These are phyloP conservation scores for Pharmacophagus antenor DNA, from an alignment of 2,888 invertebrate species.

Conservation along the genomic window DNA sequence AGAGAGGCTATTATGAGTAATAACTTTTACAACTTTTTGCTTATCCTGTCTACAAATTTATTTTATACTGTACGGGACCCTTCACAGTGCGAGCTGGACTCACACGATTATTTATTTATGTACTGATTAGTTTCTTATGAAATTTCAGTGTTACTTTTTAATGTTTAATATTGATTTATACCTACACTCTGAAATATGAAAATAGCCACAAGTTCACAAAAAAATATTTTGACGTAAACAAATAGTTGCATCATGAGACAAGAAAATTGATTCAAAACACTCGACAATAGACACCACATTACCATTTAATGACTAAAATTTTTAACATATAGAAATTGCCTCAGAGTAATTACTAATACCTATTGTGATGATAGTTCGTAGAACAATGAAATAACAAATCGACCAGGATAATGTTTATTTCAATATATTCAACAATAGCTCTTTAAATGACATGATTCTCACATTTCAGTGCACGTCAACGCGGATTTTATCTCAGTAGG, in stretches of 20 bases:
- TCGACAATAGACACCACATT: neutral
- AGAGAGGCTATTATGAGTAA: too few relatives aligned
- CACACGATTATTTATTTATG: too few relatives aligned
- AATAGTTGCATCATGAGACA: neutral
- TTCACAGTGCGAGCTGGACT: too few relatives aligned
- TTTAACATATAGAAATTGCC: neutral
- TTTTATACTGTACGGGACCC: too few relatives aligned
- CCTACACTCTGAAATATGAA: neutral
- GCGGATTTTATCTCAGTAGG: constrained; percentile 17
- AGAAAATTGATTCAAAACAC: neutral
- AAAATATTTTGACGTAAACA: neutral
- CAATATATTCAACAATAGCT: neutral
- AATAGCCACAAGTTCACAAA: neutral
- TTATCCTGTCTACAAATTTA: too few relatives aligned
- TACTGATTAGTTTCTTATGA: too few relatives aligned
- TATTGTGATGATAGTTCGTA: neutral
- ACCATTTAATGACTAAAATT: neutral
- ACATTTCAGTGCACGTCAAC: neutral
- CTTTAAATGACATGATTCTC: neutral
- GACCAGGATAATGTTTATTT: neutral
- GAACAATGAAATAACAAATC: neutral
- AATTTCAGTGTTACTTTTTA: too few relatives aligned
- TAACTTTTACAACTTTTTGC: too few relatives aligned
- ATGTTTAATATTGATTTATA: neutral
- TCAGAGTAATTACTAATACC: neutral